phyloP scores from a whole-genome alignment of 2,113 vertebrate species.

The Dromaius novaehollandiae region DNA sequence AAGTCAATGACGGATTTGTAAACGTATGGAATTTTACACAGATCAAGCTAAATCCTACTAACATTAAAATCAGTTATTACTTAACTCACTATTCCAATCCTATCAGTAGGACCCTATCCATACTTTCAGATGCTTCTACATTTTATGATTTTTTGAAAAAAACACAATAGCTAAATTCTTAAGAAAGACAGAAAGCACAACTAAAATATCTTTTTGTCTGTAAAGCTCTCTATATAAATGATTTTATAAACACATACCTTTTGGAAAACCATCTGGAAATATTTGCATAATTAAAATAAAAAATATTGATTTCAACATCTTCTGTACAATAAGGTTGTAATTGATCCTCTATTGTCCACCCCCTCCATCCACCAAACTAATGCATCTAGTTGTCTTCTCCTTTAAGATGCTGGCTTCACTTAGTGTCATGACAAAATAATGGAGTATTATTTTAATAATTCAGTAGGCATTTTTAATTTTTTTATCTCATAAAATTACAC shows the following conservation, averaged over 20 bases:
- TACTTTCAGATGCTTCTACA: neutral
- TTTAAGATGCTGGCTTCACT: neutral
- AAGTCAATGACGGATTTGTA: neutral
- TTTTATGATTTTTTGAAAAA: neutral
- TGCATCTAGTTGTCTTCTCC: neutral
- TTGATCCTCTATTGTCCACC: neutral
- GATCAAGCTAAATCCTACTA: neutral
- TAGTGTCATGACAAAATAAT: neutral
- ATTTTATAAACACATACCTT: neutral
- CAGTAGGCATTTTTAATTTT: neutral
- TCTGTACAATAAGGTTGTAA: neutral
- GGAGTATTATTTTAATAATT: neutral
- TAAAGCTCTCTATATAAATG: neutral
- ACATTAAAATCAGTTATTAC: neutral
- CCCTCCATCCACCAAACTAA: neutral
- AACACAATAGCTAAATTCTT: neutral
- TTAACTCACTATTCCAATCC: neutral
- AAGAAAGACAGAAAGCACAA: neutral
- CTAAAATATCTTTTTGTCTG: neutral
- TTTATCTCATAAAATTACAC: neutral
- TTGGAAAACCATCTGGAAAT: neutral
- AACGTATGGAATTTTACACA: neutral
- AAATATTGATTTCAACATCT: neutral
- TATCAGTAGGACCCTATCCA: neutral
- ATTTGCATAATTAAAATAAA: neutral